These are phyloP conservation scores for Melieria crassipennis DNA, from an alignment of 2,888 invertebrate species.

Conservation along the genomic window DNA sequence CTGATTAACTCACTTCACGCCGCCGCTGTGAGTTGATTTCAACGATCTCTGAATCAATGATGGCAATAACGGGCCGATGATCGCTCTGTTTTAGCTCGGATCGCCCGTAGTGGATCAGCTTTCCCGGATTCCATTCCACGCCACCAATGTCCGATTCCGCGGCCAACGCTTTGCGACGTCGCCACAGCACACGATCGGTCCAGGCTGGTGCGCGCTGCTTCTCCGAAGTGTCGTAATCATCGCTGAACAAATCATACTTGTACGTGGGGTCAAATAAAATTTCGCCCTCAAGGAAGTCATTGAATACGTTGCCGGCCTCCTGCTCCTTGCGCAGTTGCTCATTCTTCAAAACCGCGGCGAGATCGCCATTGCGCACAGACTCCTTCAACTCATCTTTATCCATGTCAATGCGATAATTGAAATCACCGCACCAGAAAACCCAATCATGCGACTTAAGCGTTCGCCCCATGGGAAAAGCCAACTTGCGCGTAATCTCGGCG, in stretches of 20 bases:
- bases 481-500: conserved; percentile 91
- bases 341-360: conserved; percentile 80
- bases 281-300: conserved; percentile 91
- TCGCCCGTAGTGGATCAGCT: conserved; percentile 84
- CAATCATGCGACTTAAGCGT: conserved; percentile 96
- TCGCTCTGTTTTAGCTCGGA: conserved; percentile 97
- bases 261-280: conserved; percentile 96
- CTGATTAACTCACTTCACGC: conserved; percentile 60
- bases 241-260: conserved; percentile 98
- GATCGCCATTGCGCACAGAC: conserved; percentile 71
- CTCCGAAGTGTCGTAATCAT: conserved; percentile 99
- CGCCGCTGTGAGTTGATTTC: conserved; percentile 82
- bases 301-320: conserved; percentile 84
- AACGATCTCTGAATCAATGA: conserved; percentile 87
- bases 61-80: conserved; percentile 94
- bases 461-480: conserved; percentile 90
- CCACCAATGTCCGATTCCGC: conserved; percentile 72
- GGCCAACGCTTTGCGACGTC: conserved; percentile 78
- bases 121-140: conserved; percentile 80
- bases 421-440: conserved; percentile 99
- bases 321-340: conserved; percentile 90
- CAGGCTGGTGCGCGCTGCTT: conserved; percentile 97
- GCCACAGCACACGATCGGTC: conserved; percentile 98
- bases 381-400: conserved; percentile 93
- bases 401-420: conserved; percentile 97